These are phyloP conservation scores for Acromyrmex charruanus DNA, from an alignment of 1,140 invertebrate genomes.

Conservation along the genomic window DNA sequence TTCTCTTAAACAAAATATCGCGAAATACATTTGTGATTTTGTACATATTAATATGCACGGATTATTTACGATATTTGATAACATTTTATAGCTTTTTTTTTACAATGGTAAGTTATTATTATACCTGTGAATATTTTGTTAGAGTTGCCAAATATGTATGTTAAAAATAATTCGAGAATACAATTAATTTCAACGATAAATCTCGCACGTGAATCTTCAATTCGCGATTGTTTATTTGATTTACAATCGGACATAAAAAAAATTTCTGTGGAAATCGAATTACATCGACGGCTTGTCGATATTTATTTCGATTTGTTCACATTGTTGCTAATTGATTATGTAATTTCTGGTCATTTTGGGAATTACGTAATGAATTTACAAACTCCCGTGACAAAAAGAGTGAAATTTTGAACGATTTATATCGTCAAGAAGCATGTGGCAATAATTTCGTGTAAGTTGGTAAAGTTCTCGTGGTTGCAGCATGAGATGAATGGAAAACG, in stretches of 20 bases:
- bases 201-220: neutral
- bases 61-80: neutral
- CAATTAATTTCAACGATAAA: neutral
- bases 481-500: neutral
- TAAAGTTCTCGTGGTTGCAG: neutral
- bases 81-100: neutral
- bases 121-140: neutral
- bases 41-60: neutral
- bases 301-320: neutral
- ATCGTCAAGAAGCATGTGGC: neutral
- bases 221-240: neutral
- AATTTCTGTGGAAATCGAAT: neutral
- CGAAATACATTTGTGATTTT: neutral
- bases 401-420: conserved; percentile 57
- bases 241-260: neutral
- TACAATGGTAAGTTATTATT: neutral
- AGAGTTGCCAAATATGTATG: neutral
- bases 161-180: neutral
- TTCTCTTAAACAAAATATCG: conserved; percentile 1
- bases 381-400: neutral
- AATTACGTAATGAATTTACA: neutral
- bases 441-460: conserved; percentile 32
- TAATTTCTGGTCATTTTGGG: neutral
- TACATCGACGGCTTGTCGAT: neutral
- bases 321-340: neutral